A percentile compares a stretch with the other conserved stretches of the same genome.
Conservation (phyloP, 2,888 invertebrate genomes). For the Agrochola lota region DNA sequence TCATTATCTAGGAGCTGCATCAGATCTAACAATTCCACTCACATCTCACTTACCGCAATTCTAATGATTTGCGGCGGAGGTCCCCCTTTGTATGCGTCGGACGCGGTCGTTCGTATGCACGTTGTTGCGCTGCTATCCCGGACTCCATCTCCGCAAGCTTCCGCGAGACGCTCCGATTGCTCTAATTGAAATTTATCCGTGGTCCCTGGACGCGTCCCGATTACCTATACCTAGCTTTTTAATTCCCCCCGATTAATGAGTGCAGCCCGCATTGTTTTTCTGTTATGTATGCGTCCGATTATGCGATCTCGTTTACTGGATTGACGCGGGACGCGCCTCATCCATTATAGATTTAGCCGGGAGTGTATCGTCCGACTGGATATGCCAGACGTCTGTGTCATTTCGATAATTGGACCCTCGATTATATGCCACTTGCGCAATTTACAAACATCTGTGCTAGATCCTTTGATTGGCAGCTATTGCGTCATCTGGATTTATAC, state of each 20-base stretch:
- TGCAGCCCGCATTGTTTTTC: conserved; percentile 75
- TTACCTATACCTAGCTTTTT: conserved; percentile 76
- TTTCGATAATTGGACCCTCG: conserved; percentile 88
- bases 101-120: conserved; percentile 81
- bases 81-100: conserved; percentile 86
- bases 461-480: conserved; percentile 85
- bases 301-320: conserved; percentile 88
- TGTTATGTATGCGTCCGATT: conserved; percentile 84
- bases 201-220: conserved; percentile 66
- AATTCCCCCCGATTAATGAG: conserved; percentile 80
- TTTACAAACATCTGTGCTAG: conserved; percentile 85
- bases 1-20: conserved; percentile 82
- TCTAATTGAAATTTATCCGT: conserved; percentile 88
- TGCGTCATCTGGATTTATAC: conserved; percentile 83
- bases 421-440: conserved; percentile 82
- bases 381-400: conserved; percentile 81
- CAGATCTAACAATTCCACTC: conserved; percentile 85
- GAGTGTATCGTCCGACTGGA: conserved; percentile 81
- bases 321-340: conserved; percentile 87
- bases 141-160: conserved; percentile 82
- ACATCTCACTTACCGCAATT: conserved; percentile 88
- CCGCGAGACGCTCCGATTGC: conserved; percentile 85
- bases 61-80: conserved; percentile 88
- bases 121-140: conserved; percentile 78
- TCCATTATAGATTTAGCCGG: conserved; percentile 89